Evolutionary conservation across 2,113 vertebrate genomes (phyloP).

Genomic region (Neogobius melanostomus): DNA sequence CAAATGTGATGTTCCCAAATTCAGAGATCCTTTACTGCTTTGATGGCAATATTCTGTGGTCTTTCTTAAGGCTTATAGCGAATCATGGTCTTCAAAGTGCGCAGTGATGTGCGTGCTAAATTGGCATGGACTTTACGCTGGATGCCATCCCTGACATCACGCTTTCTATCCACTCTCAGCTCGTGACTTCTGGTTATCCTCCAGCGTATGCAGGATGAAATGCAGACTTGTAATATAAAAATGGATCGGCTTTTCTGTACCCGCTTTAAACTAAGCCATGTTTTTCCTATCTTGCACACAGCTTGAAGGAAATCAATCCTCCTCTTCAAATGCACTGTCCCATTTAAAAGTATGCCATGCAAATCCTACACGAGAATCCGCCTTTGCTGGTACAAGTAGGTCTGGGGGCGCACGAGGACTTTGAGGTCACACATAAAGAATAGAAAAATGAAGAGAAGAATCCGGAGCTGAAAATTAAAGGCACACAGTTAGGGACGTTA

Average conservation of each 20-base stretch:
- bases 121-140: background rate
- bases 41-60: background rate
- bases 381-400: constrained; percentile 10
- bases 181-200: background rate
- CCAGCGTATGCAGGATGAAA: constrained; percentile 34
- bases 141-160: background rate
- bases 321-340: constrained; percentile 3
- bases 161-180: background rate
- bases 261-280: background rate
- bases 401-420: constrained; percentile 2
- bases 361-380: constrained; percentile 4
- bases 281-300: constrained; percentile 4
- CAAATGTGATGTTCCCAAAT: background rate
- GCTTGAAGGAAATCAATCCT: constrained; percentile 11
- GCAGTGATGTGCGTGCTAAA: background rate
- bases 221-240: constrained; percentile 13
- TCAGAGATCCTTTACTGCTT: background rate
- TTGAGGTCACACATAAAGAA: constrained; percentile 3
- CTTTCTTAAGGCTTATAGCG: background rate
- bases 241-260: background rate
- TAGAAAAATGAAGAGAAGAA: background rate
- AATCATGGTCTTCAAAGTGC: background rate
- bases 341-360: constrained; percentile 5
- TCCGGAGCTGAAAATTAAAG: constrained; percentile 7
- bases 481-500: constrained; percentile 2